Percentiles rank a stretch among this genome's conserved stretches.
These are phyloP conservation scores for Catagonus wagneri DNA, from an alignment of 2,113 vertebrate species.

Conservation along the genomic window DNA sequence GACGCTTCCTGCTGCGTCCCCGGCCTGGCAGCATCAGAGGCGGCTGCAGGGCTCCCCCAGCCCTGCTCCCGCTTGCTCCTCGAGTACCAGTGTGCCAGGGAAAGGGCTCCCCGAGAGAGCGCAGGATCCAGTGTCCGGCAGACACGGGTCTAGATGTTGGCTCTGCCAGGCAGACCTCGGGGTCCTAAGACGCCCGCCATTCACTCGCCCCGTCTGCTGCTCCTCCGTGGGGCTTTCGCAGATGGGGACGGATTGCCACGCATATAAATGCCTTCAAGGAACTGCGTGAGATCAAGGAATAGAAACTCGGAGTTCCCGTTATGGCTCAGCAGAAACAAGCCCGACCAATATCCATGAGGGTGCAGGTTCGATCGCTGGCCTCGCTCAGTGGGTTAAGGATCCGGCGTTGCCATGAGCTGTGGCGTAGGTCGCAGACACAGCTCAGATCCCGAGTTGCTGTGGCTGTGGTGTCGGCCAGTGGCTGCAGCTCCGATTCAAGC, in stretches of 20 bases:
- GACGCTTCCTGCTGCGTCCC: rapidly evolving
- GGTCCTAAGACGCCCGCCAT: rapidly evolving
- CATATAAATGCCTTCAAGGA: neutral
- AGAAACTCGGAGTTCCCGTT: neutral
- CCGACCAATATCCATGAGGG: no score
- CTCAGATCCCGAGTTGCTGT: no score
- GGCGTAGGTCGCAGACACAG: no score
- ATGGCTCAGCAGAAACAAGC: no score
- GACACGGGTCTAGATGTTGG: neutral
- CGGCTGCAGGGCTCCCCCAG: rapidly evolving
- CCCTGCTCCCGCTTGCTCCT: rapidly evolving
- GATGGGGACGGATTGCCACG: rapidly evolving
- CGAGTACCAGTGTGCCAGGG: neutral
- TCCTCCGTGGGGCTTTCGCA: no score
- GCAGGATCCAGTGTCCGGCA: rapidly evolving
- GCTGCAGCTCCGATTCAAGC: no score
- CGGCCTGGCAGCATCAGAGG: rapidly evolving
- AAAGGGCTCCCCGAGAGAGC: neutral
- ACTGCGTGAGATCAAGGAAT: neutral
- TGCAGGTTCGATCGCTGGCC: no score
- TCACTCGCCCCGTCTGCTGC: rapidly evolving
- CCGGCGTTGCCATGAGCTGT: no score
- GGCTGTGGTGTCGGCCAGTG: no score
- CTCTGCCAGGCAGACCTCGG: rapidly evolving
- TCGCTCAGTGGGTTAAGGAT: no score